Conservation (phyloP, 2,888 invertebrate species). For the Selenia dentaria region DNA sequence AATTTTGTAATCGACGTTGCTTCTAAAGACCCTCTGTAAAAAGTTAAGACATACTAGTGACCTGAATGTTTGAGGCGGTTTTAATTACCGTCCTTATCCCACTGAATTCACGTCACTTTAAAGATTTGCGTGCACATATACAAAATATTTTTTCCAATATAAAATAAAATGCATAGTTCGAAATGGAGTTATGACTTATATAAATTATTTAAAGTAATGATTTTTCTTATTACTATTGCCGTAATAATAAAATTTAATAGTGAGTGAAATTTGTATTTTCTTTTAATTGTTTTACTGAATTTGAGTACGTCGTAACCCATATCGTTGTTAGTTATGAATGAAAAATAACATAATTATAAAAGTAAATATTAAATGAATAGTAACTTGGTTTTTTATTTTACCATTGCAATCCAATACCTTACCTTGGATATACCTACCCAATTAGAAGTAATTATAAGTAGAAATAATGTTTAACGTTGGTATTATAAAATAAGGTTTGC, state of each 20-base stretch:
- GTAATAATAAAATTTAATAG: slow-evolving; percentile 83
- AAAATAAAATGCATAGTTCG: slow-evolving; percentile 63
- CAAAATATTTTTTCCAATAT: slow-evolving; percentile 69
- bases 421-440: too few species aligned
- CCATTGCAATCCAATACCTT: slow-evolving; percentile 13
- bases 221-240: slow-evolving; percentile 81
- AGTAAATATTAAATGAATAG: slow-evolving; percentile 85
- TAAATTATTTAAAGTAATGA: slow-evolving; percentile 77
- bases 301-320: slow-evolving; percentile 83
- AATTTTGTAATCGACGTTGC: slow-evolving; percentile 84
- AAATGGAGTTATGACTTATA: slow-evolving; percentile 79
- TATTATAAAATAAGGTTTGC: too few species aligned
- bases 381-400: slow-evolving; percentile 76
- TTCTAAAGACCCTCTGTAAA: slow-evolving; percentile 83
- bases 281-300: slow-evolving; percentile 84
- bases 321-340: slow-evolving; percentile 85
- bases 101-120: slow-evolving; percentile 81
- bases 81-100: slow-evolving; percentile 71
- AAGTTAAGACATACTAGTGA: slow-evolving; percentile 84
- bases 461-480: too few species aligned
- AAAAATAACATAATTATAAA: slow-evolving; percentile 84
- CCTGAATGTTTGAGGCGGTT: slow-evolving; percentile 82
- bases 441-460: too few species aligned
- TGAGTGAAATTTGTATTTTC: slow-evolving; percentile 84
- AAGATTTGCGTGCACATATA: slow-evolving; percentile 79